Conservation (phyloP, 2,888 invertebrate species). For the Trissoscelio sp. region DNA sequence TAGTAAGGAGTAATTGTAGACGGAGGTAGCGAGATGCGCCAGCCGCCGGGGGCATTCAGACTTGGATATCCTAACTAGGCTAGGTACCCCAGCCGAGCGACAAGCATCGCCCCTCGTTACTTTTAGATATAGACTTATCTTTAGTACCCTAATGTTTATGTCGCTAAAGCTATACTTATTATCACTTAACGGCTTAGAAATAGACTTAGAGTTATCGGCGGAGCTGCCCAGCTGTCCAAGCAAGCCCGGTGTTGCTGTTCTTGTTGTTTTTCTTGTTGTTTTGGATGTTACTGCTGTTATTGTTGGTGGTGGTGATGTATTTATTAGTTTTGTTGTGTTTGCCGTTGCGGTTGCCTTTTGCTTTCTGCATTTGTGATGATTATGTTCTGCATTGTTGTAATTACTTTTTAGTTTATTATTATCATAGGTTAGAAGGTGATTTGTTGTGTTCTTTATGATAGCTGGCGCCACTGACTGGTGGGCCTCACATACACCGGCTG, state of each 20-base stretch:
- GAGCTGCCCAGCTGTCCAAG: slow-evolving; percentile 81
- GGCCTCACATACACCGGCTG: slow-evolving; percentile 82
- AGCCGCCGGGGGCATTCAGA: slow-evolving; percentile 82
- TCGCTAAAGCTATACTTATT: slow-evolving; percentile 84
- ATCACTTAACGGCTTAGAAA: slow-evolving; percentile 84
- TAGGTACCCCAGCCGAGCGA: slow-evolving; percentile 82
- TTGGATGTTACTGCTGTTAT: slow-evolving; percentile 50
- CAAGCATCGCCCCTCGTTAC: slow-evolving; percentile 79
- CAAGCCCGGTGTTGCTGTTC: slow-evolving; percentile 79
- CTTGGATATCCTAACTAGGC: slow-evolving; percentile 84
- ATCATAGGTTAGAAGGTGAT: slow-evolving; percentile 82
- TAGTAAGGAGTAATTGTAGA: slow-evolving; percentile 83
- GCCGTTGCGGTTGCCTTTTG: slow-evolving; percentile 71
- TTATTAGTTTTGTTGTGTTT: slow-evolving; percentile 51
- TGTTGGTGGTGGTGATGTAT: slow-evolving; percentile 60
- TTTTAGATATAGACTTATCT: slow-evolving; percentile 81
- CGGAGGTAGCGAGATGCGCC: slow-evolving; percentile 81
- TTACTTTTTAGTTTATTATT: slow-evolving; percentile 80
- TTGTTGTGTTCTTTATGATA: slow-evolving; percentile 82
- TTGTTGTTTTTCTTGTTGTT: slow-evolving; percentile 66
- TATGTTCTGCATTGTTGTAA: slow-evolving; percentile 83
- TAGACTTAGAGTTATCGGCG: slow-evolving; percentile 84
- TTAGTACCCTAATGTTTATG: slow-evolving; percentile 83
- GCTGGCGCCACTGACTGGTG: slow-evolving; percentile 82
- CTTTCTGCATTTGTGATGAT: slow-evolving; percentile 83